Conservation (phyloP, 2,113 vertebrate species). For the Podocnemis expansa region DNA sequence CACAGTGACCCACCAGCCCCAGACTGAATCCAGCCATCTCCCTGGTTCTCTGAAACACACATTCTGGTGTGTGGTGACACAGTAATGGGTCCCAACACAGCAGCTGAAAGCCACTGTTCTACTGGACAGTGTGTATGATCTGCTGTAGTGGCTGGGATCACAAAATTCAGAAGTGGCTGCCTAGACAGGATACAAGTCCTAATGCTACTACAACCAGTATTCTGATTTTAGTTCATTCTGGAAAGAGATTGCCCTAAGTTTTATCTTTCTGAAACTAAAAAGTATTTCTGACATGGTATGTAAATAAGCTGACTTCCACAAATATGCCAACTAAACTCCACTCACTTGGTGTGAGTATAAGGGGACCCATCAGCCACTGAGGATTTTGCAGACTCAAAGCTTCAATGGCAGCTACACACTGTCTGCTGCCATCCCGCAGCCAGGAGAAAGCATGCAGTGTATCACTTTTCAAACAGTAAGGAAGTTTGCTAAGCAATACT, state of each 20-base stretch:
- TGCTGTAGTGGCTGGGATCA: neutral
- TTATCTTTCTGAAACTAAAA: neutral
- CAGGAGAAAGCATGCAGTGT: rapidly evolving
- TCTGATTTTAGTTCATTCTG: neutral
- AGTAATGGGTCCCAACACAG: too few relatives aligned
- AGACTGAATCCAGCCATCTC: too few relatives aligned
- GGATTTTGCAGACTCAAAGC: rapidly evolving
- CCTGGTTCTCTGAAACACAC: too few relatives aligned
- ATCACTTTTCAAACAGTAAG: too few relatives aligned
- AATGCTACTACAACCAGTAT: neutral
- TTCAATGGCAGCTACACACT: neutral
- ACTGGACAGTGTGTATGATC: neutral
- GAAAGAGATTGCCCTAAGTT: neutral
- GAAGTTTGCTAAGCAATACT: too few relatives aligned
- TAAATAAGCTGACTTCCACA: neutral
- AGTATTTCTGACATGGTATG: neutral
- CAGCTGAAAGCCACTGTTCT: too few relatives aligned
- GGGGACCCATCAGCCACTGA: neutral
- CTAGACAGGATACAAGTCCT: neutral
- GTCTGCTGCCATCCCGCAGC: neutral
- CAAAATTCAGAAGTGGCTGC: neutral
- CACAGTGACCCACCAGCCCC: too few relatives aligned
- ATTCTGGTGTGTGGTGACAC: too few relatives aligned
- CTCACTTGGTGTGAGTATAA: rapidly evolving
- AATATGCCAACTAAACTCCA: rapidly evolving